A percentile compares a stretch with the other conserved stretches of the same genome.
Conservation (phyloP, 2,888 invertebrate species). For the Synergus umbraculus region DNA sequence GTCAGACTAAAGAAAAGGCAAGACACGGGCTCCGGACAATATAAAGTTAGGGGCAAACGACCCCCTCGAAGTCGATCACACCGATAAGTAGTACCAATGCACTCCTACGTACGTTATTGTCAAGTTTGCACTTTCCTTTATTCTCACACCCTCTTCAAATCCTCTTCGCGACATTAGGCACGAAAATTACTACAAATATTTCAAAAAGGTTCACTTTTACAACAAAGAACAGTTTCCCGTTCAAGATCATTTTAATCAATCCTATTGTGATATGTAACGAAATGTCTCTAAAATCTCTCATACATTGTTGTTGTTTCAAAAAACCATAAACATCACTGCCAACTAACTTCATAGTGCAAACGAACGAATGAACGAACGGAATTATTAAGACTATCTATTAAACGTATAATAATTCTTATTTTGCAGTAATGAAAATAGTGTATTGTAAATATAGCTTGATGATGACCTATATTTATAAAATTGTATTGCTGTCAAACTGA, state of each 20-base stretch:
- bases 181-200: constrained; percentile 8
- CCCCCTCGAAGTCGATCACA: constrained; percentile 63
- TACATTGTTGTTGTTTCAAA: no score
- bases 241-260: no score
- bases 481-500: background rate
- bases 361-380: no score
- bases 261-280: no score
- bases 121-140: constrained; percentile 51
- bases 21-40: constrained; percentile 52
- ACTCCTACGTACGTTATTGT: constrained; percentile 58
- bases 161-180: constrained; percentile 59
- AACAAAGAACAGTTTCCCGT: background rate
- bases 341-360: no score
- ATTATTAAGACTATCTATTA: no score
- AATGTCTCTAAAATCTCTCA: no score
- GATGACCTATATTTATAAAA: background rate
- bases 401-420: no score
- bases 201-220: background rate
- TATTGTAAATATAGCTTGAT: no score
- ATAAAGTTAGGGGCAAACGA: constrained; percentile 55
- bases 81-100: constrained; percentile 46
- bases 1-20: constrained; percentile 56
- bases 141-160: background rate
- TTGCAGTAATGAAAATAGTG: no score
- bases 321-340: no score